These are phyloP conservation scores for Tichodroma muraria DNA, from an alignment of 2,113 vertebrate species.

Conservation along the genomic window DNA sequence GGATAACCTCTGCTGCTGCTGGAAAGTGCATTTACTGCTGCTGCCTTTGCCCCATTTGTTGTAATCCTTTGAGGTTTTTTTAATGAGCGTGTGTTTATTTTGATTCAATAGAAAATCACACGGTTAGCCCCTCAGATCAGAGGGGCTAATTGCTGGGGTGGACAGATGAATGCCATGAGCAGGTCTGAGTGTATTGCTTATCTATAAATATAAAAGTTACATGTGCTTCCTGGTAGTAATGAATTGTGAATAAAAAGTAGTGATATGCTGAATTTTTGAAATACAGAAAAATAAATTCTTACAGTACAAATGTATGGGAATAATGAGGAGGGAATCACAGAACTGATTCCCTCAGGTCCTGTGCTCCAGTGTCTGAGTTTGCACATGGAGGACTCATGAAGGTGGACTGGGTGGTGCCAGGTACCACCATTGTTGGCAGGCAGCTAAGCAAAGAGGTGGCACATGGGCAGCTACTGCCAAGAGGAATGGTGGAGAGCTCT, in stretches of 20 bases:
- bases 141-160: neutral
- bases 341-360: neutral
- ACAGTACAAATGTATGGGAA: neutral
- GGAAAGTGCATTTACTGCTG: neutral
- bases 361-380: neutral
- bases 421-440: neutral
- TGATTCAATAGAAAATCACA: neutral
- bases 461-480: rapidly evolving
- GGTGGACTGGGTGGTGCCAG: neutral
- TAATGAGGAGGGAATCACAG: neutral
- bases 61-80: neutral
- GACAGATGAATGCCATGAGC: neutral
- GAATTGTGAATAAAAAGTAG: neutral
- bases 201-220: neutral
- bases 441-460: neutral
- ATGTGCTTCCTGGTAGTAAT: neutral
- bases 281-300: neutral
- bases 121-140: neutral
- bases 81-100: neutral
- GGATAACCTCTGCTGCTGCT: neutral
- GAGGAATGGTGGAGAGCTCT: neutral
- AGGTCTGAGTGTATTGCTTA: neutral
- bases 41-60: neutral
- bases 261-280: neutral
- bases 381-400: neutral